Evolutionary conservation across 2,888 invertebrate species (phyloP).

Genomic region (Dioctria linearis): DNA sequence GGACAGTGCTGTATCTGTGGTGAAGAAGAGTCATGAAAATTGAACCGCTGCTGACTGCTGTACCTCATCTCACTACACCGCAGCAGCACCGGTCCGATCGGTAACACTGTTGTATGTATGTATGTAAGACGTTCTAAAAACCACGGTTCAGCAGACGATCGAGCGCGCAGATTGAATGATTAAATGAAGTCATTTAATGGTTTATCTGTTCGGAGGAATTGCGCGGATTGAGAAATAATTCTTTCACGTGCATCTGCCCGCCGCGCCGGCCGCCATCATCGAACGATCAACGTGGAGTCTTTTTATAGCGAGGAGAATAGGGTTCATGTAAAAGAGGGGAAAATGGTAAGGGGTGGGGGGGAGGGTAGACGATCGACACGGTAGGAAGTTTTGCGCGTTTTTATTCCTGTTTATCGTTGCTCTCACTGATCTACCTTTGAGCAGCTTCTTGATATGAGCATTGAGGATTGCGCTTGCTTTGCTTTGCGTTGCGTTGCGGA

Average conservation of each 20-base stretch:
- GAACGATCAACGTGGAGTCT: not conserved
- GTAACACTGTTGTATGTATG: not conserved
- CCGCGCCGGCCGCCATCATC: not conserved
- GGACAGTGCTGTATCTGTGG: not conserved
- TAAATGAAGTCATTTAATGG: constrained; percentile 56
- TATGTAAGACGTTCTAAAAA: not conserved
- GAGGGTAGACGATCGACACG: too few relatives aligned
- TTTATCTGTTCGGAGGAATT: constrained; percentile 44
- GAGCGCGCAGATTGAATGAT: constrained; percentile 24
- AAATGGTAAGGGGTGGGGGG: too few relatives aligned
- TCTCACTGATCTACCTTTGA: constrained; percentile 21
- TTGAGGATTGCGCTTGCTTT: too few relatives aligned
- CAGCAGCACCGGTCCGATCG: not conserved
- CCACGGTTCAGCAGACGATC: not conserved
- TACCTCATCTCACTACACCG: not conserved
- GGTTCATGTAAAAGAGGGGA: too few relatives aligned
- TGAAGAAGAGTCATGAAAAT: not conserved
- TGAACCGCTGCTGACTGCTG: too few relatives aligned
- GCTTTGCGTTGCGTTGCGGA: too few relatives aligned
- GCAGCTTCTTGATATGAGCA: constrained; percentile 21
- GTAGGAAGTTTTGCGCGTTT: constrained; percentile 20
- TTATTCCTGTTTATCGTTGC: constrained; percentile 40
- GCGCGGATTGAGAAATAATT: constrained; percentile 41
- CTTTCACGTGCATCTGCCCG: constrained; percentile 11
- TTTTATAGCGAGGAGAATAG: too few relatives aligned